A percentile compares a stretch with the other conserved stretches of the same genome.
These are phyloP conservation scores for Arenaria interpres DNA, from an alignment of 2,113 vertebrate species.

Conservation along the genomic window DNA sequence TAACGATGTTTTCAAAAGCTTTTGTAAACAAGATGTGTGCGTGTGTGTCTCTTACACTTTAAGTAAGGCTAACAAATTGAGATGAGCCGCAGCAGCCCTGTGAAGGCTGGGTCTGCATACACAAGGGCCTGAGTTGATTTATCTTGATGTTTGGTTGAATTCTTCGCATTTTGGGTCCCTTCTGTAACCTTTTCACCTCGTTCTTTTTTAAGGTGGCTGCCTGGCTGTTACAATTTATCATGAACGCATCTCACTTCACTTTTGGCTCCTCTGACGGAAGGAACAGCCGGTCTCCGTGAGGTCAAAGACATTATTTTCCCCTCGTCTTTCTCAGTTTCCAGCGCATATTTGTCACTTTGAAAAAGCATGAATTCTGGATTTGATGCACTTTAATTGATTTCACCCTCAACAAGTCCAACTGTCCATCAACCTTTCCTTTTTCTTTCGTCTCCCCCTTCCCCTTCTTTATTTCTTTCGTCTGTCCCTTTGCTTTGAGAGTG, in stretches of 20 bases:
- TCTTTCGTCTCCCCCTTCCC: constrained; percentile 46
- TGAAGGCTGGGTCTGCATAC: constrained; percentile 26
- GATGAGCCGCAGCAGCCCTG: constrained; percentile 23
- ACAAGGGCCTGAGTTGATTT: constrained; percentile 72
- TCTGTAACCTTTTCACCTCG: constrained; percentile 82
- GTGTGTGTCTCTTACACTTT: not conserved
- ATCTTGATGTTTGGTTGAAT: constrained; percentile 80
- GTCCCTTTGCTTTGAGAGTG: constrained; percentile 55
- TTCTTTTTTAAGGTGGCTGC: constrained; percentile 78
- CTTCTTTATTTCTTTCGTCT: constrained; percentile 39
- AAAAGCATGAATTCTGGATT: constrained; percentile 93
- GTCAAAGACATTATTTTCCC: constrained; percentile 81
- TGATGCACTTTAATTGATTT: constrained; percentile 97
- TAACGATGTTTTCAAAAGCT: not conserved
- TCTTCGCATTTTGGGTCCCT: constrained; percentile 79
- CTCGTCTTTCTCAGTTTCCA: constrained; percentile 81
- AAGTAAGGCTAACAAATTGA: constrained; percentile 46
- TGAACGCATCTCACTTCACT: constrained; percentile 73
- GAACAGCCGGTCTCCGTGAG: constrained; percentile 81
- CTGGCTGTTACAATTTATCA: constrained; percentile 83
- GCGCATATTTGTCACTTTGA: constrained; percentile 90
- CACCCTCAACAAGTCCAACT: constrained; percentile 83
- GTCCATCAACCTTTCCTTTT: constrained; percentile 74
- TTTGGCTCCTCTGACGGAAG: constrained; percentile 73
- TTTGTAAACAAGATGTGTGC: not conserved